Evolutionary conservation across 2,888 invertebrate genomes (phyloP).

Genomic region (Megaustenia siamemsis): DNA sequence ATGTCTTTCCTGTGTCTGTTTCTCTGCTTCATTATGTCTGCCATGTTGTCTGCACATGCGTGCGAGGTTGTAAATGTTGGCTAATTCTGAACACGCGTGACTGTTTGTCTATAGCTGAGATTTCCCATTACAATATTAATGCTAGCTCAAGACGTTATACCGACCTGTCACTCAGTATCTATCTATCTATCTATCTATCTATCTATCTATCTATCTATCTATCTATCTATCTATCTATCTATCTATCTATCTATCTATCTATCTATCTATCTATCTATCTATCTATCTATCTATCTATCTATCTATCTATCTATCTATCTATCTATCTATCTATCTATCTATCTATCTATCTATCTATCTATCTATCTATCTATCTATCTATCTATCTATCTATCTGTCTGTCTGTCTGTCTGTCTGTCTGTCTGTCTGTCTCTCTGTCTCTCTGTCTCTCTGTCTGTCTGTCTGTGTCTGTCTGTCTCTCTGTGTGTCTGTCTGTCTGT

Average conservation of each 20-base stretch:
- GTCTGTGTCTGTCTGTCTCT: background rate
- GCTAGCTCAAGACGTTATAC: no score
- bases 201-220: background rate
- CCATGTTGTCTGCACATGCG: no score
- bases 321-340: background rate
- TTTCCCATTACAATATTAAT: no score
- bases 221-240: background rate
- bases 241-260: background rate
- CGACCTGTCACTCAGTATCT: background rate
- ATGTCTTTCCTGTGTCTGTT: no score
- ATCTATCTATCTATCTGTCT: no score
- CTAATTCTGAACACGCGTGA: no score
- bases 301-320: background rate
- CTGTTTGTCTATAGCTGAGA: no score
- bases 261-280: background rate
- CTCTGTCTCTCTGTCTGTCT: constrained; percentile 1
- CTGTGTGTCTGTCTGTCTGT: no score
- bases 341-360: background rate
- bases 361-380: background rate
- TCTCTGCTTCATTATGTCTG: no score
- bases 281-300: background rate
- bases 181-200: background rate
- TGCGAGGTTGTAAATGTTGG: no score
- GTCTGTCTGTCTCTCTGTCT: constrained; percentile 5
- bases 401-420: constrained; percentile 9